phyloP scores from a whole-genome alignment of 1,140 invertebrate species.

The Leptopilina clavipes region DNA sequence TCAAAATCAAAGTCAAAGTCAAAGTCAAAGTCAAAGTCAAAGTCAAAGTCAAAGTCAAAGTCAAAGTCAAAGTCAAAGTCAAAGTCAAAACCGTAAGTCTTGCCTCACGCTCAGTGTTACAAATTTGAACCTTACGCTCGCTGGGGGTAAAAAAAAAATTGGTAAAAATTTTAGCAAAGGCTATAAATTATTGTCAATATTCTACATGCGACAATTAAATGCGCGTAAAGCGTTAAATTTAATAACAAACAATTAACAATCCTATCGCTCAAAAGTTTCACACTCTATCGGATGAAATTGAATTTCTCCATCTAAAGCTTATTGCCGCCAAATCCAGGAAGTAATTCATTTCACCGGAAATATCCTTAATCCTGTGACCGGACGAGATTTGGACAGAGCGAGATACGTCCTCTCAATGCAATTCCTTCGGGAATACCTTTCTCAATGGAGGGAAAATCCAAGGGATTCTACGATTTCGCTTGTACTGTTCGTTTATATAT shows the following conservation, averaged over 20 bases:
- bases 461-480: conserved; percentile 6
- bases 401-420: conserved; percentile 22
- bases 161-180: too few species aligned
- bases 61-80: too few species aligned
- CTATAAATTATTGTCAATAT: too few species aligned
- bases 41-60: too few species aligned
- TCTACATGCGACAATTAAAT: too few species aligned
- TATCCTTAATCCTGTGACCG: conserved; percentile 26
- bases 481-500: neutral
- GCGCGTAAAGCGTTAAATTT: neutral
- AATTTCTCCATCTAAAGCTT: conserved; percentile 3
- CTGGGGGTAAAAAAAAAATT: too few species aligned
- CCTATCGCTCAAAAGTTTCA: neutral
- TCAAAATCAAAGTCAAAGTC: too few species aligned
- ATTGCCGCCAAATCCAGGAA: conserved; percentile 3
- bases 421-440: conserved; percentile 17
- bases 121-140: too few species aligned
- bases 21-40: too few species aligned
- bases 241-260: neutral
- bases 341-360: conserved; percentile 22
- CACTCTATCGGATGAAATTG: neutral
- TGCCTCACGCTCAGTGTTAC: too few species aligned
- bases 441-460: neutral
- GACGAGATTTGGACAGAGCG: conserved; percentile 18
- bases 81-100: too few species aligned